Base-by-base conservation (phyloP, 2,888 invertebrate species). In the Dinocampus coccinellae region DNA sequence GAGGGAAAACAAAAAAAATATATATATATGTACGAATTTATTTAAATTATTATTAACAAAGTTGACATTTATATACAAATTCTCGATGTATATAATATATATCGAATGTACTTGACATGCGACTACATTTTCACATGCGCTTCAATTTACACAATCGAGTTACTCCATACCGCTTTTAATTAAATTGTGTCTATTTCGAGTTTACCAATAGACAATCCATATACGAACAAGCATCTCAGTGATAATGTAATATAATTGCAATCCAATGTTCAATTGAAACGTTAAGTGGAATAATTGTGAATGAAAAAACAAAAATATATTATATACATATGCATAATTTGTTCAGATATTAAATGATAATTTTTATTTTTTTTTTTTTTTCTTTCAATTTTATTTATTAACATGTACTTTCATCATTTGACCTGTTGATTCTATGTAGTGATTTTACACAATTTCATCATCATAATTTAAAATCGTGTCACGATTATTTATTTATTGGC, bases 111-210 rank as follows among this genome's bases (percentile, higher is more conserved):
- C 26, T 57, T 10, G 24, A 57, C 26, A 26, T n/a, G 26, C 22
- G 42, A 52, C 58, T 58, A 39, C 33, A 64, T 58, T 70, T 58
- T 52, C 33, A 22, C 24, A 24, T 36, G 63, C 47, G 33, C 57
- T 11, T 34, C 42, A 24, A 64, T 63, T 64, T 55, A 33, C 47
- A 47, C 64, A 70, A 70, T 64, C 34, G 42, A 69, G 29, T 69
- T 57, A 3, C 36, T 62, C 39, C 26, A 42, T 57, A 52, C 29
- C 33, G 29, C 24, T 39, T 57, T 20, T 64, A 58, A 70, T 64
- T 57, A 64, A 64, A 64, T 63, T 16, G 20, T 26, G 53, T 61
- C 39, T 24, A 63, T 42, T 70, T 52, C n/a, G 16, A 60, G 29
- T 47, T 24, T 47, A 47, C 47, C 4, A 16, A 16, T 16, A 7